Evolutionary conservation across 2,888 invertebrate genomes (phyloP), one percentile per base, ranked within the genome.

Genomic region (Caenorhabditis virilis): DNA sequence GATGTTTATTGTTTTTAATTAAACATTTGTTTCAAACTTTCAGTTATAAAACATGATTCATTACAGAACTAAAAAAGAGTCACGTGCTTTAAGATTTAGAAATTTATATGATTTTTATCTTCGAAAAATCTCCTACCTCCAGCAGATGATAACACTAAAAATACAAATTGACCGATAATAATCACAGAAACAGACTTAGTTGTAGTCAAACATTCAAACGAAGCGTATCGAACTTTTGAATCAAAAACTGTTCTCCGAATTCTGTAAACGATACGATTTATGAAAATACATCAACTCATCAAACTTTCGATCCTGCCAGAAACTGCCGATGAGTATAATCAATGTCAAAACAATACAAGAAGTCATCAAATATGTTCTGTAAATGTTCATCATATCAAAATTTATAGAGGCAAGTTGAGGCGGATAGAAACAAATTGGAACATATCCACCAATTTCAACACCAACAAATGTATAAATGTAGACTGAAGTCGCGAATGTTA

Each of bases 111-210:
- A 22, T 11, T 25, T 27, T 20, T 25, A 22, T 33, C 42, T 23
- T n/a, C 20, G 22, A 42, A 13, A 13, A 20, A 13, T 7, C 1
- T 42, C 39, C n/a, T 18, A 61, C 61, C 27, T 42, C 51, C 49
- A 13, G 33, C 50, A 3, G 46, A 25, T 2, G 30, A 16, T 11
- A 61, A 55, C n/a, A 39, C 41, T 27, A 61, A 36, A 55, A 54
- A 61, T 16, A 51, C 18, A 25, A 61, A 61, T 35, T 61, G 61
- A 23, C 50, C 41, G n/a, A 48, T 51, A 11, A 48, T 51, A 35
- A 61, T 51, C 41, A 22, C 51, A 36, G 51, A 61, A 33, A 61
- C 51, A 35, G 61, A 52, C 35, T 55, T 61, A 9, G 61, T 55
- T 15, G 61, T 61, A 15, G 50, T 27, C 26, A 61, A 26, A 42